Base-by-base conservation (phyloP, 1,140 invertebrate genomes). In the Nylanderia fulva region DNA sequence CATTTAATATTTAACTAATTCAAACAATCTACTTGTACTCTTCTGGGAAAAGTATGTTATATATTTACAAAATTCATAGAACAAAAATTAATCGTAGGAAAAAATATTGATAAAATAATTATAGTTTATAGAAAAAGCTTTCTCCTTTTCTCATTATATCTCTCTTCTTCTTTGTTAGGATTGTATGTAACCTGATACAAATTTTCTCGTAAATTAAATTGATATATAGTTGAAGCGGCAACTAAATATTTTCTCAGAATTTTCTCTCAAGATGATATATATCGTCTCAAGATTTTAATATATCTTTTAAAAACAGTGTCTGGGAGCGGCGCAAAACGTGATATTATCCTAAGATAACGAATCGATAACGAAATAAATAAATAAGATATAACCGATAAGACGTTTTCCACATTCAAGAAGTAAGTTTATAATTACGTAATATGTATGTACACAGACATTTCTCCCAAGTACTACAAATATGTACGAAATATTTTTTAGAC, bases 371-470 rank as follows among this genome's bases (percentile, higher is more conserved):
- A 11, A 54, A 21, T 36, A 18, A 75, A 45, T 75, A 39, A 75
- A 48, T 29, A 75, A 71, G 33, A 80, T 69, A 80, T 54, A 24
- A 54, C 39, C 21, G 36, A 80, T 39, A 71, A 71, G 36, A 5
- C 7, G 33, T 42, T n/a, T n/a, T 68, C 15, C 29, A 52, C 4
- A 1, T 66, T 36, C 7, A 36, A 68, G 21, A 79, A 24, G 29
- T 48, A 33, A 64, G 18, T 66, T 79, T 15, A 48, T 48, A 77
- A 48, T 77, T 33, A 52, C n/a, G 27, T 8, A 9, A 9, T 1
- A 24, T 6, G n/a, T n/a, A n/a, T n/a, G n/a, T n/a, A 15, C 2
- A 36, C 8, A 48, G 11, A 15, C 33, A 63, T 64, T 33, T 13
- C 52, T 21, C 8, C 13, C 3, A 15, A 48, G 0, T 48, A 18